Evolutionary conservation across 1,140 invertebrate species (phyloP).

Genomic region (Chionoecetes opilio): DNA sequence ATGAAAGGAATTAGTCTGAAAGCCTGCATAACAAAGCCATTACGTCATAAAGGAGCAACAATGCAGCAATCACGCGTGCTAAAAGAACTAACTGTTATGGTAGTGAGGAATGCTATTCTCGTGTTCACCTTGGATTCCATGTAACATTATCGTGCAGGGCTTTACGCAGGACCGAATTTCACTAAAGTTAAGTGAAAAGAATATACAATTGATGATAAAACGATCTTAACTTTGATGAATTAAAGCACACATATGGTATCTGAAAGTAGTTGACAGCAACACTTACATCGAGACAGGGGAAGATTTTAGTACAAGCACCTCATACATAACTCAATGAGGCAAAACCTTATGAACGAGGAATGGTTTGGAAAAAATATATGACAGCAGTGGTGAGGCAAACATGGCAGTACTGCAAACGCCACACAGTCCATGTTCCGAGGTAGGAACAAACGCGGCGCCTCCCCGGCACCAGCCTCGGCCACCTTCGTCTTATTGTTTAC

Average conservation of each 20-base stretch:
- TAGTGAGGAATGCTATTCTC: too few relatives aligned
- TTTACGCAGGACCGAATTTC: too few relatives aligned
- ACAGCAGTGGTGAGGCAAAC: background rate
- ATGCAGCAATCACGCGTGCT: background rate
- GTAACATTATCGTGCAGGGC: background rate
- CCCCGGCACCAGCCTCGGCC: background rate
- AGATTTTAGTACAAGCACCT: too few relatives aligned
- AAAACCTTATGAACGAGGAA: background rate
- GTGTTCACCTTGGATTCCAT: background rate
- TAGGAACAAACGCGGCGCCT: background rate
- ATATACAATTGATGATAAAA: too few relatives aligned
- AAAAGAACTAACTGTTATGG: constrained; percentile 20
- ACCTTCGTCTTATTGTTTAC: background rate
- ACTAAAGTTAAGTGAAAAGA: too few relatives aligned
- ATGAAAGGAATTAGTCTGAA: background rate
- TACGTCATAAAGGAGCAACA: background rate
- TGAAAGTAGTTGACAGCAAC: too few relatives aligned
- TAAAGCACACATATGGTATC: too few relatives aligned
- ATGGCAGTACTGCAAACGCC: background rate
- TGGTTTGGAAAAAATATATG: background rate
- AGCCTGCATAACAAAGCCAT: constrained; percentile 2
- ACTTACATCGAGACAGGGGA: too few relatives aligned
- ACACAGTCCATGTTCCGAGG: background rate
- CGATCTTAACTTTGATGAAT: too few relatives aligned
- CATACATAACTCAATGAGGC: too few relatives aligned